Conservation (phyloP, 53 echinoderm and acorn worm genomes). For the Crossaster papposus region DNA sequence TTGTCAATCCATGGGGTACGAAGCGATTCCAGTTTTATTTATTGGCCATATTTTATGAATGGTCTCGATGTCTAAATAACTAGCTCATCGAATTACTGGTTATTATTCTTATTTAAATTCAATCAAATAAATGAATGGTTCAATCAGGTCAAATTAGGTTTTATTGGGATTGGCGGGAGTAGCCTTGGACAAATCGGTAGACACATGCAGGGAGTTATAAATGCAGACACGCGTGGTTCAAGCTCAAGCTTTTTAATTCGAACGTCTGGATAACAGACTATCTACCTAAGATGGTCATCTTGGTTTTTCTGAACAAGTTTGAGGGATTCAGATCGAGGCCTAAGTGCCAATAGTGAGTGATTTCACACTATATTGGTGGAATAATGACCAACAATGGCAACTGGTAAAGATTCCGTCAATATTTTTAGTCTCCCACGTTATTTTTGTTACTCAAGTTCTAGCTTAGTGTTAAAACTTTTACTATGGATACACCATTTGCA, state of each 20-base stretch:
- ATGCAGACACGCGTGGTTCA: not conserved
- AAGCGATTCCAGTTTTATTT: conserved; percentile 2
- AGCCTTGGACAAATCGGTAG: not conserved
- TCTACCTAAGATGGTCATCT: too few species aligned
- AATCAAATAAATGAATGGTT: not conserved
- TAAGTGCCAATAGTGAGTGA: too few species aligned
- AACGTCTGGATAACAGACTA: not conserved
- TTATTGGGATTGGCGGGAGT: conserved; percentile 15
- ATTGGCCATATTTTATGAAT: conserved; percentile 32
- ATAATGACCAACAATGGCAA: too few species aligned
- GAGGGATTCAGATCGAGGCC: too few species aligned
- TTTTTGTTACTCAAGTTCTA: too few species aligned
- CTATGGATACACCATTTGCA: too few species aligned
- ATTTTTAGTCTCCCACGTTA: too few species aligned
- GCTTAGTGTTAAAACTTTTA: too few species aligned
- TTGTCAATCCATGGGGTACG: not conserved
- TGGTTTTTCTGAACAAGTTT: too few species aligned
- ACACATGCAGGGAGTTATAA: not conserved
- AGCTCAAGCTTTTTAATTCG: too few species aligned
- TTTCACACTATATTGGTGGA: too few species aligned
- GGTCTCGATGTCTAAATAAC: not conserved
- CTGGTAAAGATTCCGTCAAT: too few species aligned
- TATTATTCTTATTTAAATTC: conserved; percentile 34
- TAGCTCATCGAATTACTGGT: conserved; percentile 2
- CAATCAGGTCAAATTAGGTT: not conserved